These are phyloP conservation scores for Leptura quadrifasciata DNA, from an alignment of 2,888 invertebrate genomes.

Conservation along the genomic window DNA sequence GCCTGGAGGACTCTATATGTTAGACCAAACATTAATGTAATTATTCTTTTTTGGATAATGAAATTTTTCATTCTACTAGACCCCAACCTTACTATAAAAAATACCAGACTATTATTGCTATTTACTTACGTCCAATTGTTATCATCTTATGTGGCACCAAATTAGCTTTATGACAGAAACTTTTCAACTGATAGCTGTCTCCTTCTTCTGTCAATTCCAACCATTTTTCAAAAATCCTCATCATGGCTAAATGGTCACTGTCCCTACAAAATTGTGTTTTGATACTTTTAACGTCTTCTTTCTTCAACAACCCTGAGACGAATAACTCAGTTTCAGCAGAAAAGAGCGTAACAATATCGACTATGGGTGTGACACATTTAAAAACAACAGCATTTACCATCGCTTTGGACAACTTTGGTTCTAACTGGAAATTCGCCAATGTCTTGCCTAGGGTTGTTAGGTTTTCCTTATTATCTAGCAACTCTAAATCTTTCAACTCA, in stretches of 20 bases:
- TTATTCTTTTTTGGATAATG: too few relatives aligned
- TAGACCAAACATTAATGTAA: too few relatives aligned
- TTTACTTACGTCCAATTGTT: slow-evolving; percentile 75
- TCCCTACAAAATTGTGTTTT: slow-evolving; percentile 75
- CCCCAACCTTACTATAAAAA: neutral
- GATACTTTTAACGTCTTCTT: slow-evolving; percentile 74
- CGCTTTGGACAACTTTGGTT: slow-evolving; percentile 79
- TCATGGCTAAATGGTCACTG: slow-evolving; percentile 80
- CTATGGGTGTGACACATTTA: slow-evolving; percentile 75
- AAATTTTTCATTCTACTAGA: too few relatives aligned
- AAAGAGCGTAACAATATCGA: slow-evolving; percentile 74
- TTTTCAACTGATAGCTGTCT: slow-evolving; percentile 63
- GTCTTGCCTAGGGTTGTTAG: slow-evolving; percentile 79
- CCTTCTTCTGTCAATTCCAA: slow-evolving; percentile 67
- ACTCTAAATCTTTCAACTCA: slow-evolving; percentile 78
- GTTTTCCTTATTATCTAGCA: slow-evolving; percentile 78
- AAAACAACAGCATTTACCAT: slow-evolving; percentile 78
- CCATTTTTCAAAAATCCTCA: slow-evolving; percentile 77
- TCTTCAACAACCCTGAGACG: slow-evolving; percentile 73
- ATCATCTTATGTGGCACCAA: slow-evolving; percentile 75
- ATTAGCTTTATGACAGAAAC: slow-evolving; percentile 73
- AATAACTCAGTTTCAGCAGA: slow-evolving; percentile 77
- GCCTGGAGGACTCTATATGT: too few relatives aligned
- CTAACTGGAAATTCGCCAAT: slow-evolving; percentile 75
- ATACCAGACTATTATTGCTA: neutral